These are phyloP conservation scores for Nyctibius grandis DNA, from an alignment of 2,797 vertebrate species.

Conservation along the genomic window DNA sequence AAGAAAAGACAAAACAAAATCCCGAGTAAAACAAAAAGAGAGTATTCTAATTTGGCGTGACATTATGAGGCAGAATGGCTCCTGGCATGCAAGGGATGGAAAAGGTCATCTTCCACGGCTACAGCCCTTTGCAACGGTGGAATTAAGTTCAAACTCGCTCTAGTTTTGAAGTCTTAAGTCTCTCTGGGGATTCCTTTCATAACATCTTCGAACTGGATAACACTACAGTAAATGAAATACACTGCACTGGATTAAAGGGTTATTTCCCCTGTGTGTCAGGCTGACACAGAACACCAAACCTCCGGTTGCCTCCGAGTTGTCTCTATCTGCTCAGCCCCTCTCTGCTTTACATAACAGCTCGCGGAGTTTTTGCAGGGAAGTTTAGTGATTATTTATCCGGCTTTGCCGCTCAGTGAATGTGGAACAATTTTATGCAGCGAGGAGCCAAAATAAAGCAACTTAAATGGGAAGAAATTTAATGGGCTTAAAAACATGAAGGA, in stretches of 20 bases:
- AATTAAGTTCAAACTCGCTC: slow-evolving; percentile 74
- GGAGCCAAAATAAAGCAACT: background rate
- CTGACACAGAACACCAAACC: slow-evolving; percentile 82
- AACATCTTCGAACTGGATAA: slow-evolving; percentile 85
- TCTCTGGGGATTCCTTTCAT: slow-evolving; percentile 86
- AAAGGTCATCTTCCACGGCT: slow-evolving; percentile 68
- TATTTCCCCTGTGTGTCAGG: slow-evolving; percentile 88
- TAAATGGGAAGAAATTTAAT: background rate
- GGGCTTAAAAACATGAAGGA: background rate
- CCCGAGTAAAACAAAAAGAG: slow-evolving; percentile 26
- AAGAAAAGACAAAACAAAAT: slow-evolving; percentile 43
- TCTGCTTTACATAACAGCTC: slow-evolving; percentile 32
- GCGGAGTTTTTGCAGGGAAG: background rate
- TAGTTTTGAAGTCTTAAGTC: slow-evolving; percentile 76
- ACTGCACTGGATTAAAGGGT: slow-evolving; percentile 91
- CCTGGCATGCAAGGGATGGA: slow-evolving; percentile 57
- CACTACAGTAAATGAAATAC: slow-evolving; percentile 90
- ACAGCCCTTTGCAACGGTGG: slow-evolving; percentile 64
- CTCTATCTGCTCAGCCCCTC: slow-evolving; percentile 60
- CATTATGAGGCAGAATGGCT: slow-evolving; percentile 66
- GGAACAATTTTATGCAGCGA: background rate
- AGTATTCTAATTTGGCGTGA: slow-evolving; percentile 68
- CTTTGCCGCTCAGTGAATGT: background rate
- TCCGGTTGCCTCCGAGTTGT: slow-evolving; percentile 63
- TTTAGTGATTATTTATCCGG: background rate